Conservation (phyloP, 1,140 invertebrate genomes). For the Chironomus tepperi region DNA sequence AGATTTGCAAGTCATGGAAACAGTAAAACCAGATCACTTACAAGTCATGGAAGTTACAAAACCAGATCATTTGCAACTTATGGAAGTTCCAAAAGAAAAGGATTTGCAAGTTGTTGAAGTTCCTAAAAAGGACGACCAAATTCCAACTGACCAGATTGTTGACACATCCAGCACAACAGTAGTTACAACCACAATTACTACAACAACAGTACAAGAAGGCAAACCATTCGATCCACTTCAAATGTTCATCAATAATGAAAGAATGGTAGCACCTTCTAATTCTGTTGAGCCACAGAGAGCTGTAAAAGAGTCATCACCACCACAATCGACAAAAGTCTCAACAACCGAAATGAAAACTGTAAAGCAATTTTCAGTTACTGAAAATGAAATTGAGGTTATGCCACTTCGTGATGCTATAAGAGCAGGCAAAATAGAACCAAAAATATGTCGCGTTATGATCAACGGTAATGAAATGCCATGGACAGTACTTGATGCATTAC, state of each 20-base stretch:
- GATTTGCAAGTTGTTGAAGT: not conserved
- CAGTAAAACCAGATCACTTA: too few relatives aligned
- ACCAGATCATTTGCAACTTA: not conserved
- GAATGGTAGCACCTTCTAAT: not conserved
- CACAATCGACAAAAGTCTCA: not conserved
- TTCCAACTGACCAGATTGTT: too few relatives aligned
- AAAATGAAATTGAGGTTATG: constrained; percentile 28
- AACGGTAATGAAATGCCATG: constrained; percentile 35
- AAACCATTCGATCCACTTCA: not conserved
- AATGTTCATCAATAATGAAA: not conserved
- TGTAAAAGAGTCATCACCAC: not conserved
- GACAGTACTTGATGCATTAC: constrained; percentile 3
- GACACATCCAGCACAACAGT: not conserved
- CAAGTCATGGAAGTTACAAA: not conserved
- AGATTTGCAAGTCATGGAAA: too few relatives aligned
- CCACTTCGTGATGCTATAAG: constrained; percentile 61
- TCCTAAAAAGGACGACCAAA: too few relatives aligned
- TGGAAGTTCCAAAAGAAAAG: not conserved
- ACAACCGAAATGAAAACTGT: not conserved
- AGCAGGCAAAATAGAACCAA: constrained; percentile 61
- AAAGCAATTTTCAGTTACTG: not conserved
- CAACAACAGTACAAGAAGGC: not conserved
- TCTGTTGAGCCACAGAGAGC: not conserved
- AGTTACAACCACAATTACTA: not conserved
- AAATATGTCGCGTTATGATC: constrained; percentile 55